Evolutionary conservation across 1,140 invertebrate species (phyloP).

Genomic region (Drosophila nigromelanica): DNA sequence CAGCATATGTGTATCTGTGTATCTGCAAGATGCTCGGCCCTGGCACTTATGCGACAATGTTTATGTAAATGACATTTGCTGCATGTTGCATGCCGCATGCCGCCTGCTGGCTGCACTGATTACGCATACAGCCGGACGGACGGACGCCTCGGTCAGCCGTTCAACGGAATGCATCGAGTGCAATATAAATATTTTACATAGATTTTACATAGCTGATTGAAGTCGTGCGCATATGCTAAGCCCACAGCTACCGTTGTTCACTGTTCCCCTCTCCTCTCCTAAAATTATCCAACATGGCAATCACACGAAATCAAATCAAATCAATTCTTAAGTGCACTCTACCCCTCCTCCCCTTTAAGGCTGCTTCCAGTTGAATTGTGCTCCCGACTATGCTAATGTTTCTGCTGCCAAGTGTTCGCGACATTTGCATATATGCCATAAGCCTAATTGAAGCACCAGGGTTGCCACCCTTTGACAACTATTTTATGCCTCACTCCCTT

Average conservation of each 20-base stretch:
- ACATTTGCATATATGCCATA: conserved; percentile 64
- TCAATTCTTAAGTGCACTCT: conserved; percentile 39
- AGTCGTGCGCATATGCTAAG: conserved; percentile 70
- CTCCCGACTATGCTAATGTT: conserved; percentile 48
- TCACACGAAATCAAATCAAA: conserved; percentile 69
- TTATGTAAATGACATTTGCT: conserved; percentile 73
- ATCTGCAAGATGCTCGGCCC: conserved; percentile 14
- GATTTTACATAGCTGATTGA: conserved; percentile 81
- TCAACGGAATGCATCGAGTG: conserved; percentile 63
- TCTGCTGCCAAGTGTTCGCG: conserved; percentile 3
- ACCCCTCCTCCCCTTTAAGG: no score
- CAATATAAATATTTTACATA: conserved; percentile 81
- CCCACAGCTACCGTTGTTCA: conserved; percentile 10
- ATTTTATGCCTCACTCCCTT: background rate
- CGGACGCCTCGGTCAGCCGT: conserved; percentile 15
- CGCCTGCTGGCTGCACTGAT: conserved; percentile 41
- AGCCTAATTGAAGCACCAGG: conserved; percentile 70
- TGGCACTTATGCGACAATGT: conserved; percentile 46
- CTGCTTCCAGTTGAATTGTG: background rate
- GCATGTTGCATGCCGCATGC: conserved; percentile 1
- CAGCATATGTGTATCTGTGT: conserved; percentile 26
- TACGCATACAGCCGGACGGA: conserved; percentile 38
- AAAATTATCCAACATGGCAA: conserved; percentile 61
- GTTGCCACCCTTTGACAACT: background rate
- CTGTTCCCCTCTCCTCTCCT: conserved; percentile 9